phyloP scores from a whole-genome alignment of 2,797 vertebrate genomes.

The Apodemus agrarius region DNA sequence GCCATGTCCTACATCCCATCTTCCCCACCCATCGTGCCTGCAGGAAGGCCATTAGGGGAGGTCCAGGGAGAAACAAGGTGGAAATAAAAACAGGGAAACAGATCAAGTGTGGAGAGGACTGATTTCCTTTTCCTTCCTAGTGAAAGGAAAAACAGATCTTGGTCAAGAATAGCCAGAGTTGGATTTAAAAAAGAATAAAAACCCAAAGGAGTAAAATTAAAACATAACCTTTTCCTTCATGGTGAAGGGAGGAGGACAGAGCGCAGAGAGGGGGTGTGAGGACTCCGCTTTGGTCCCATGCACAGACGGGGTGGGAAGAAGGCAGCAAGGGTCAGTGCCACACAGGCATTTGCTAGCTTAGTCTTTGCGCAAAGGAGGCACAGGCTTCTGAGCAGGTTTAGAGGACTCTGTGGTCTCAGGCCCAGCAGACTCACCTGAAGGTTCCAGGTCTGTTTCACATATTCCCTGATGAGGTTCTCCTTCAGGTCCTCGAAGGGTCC shows the following conservation, averaged over 20 bases:
- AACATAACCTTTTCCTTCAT: background rate
- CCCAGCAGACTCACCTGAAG: conserved; percentile 88
- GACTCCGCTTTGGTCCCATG: rapidly evolving
- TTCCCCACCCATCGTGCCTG: background rate
- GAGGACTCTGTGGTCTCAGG: background rate
- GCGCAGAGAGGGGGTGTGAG: background rate
- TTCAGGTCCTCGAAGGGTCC: conserved; percentile 97
- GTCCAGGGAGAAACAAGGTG: rapidly evolving
- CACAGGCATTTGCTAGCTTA: background rate
- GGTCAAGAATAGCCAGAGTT: background rate
- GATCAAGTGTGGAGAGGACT: background rate
- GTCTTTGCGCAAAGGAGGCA: rapidly evolving
- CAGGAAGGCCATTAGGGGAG: background rate
- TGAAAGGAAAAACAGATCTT: background rate
- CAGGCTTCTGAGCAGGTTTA: background rate
- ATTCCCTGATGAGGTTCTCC: conserved; percentile 96
- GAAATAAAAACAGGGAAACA: background rate
- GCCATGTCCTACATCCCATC: background rate
- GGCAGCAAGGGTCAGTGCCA: rapidly evolving
- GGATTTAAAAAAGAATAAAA: background rate
- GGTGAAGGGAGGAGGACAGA: background rate
- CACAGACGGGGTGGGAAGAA: background rate
- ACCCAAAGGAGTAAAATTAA: background rate
- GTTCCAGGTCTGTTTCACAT: conserved; percentile 96
- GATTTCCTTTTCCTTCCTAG: background rate